phyloP scores from a whole-genome alignment of 1,140 invertebrate species.

The Drosophila arizonae region DNA sequence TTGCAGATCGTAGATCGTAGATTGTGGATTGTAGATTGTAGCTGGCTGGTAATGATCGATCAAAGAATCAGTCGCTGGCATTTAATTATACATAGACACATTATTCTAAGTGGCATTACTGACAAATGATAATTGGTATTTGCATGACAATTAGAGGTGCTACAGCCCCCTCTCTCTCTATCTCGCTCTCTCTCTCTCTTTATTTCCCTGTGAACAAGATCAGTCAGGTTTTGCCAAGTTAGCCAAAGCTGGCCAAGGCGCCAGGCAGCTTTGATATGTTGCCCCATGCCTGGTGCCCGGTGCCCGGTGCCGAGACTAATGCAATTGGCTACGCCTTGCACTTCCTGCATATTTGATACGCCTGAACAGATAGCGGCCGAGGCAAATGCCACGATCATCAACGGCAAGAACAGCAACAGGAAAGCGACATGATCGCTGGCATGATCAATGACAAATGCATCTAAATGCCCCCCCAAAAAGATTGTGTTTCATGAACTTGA shows the following conservation, averaged over 20 bases:
- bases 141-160: conserved; percentile 73
- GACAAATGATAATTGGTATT: conserved; percentile 79
- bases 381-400: conserved; percentile 22
- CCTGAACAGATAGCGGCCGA: conserved; percentile 40
- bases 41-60: conserved; percentile 27
- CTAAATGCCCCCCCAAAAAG: conserved; percentile 43
- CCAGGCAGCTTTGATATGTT: conserved; percentile 71
- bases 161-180: conserved; percentile 9
- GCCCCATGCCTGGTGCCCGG: conserved; percentile 14
- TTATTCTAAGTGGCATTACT: conserved; percentile 64
- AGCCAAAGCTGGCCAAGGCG: conserved; percentile 42
- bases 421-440: conserved; percentile 11
- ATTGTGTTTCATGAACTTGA: conserved; percentile 76
- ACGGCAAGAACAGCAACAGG: conserved; percentile 21
- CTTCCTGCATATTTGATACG: conserved; percentile 68
- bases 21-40: conserved; percentile 34
- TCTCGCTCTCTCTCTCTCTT: neutral
- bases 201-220: conserved; percentile 3
- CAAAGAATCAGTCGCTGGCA: conserved; percentile 54
- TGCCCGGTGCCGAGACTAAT: conserved; percentile 47
- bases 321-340: conserved; percentile 59
- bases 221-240: conserved; percentile 22
- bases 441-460: conserved; percentile 40
- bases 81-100: conserved; percentile 60
- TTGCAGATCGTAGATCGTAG: conserved; percentile 14